Evolutionary conservation across 1,140 invertebrate species (phyloP).

Genomic region (Brachionus rubens): DNA sequence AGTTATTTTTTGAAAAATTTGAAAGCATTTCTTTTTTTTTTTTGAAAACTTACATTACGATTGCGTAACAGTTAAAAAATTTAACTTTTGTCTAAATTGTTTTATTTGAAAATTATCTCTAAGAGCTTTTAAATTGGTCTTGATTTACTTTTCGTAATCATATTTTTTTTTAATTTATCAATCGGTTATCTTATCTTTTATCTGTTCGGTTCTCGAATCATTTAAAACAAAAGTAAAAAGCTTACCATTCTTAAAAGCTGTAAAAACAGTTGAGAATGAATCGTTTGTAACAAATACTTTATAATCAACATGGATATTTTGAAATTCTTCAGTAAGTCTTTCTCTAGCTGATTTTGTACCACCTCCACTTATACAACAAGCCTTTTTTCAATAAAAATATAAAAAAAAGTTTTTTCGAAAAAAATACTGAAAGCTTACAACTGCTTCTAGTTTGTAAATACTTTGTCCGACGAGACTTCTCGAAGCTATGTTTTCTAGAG

Average conservation of each 20-base stretch:
- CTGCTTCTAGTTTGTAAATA: slow-evolving; percentile 13
- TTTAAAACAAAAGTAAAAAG: too few relatives aligned
- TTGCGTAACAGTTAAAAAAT: too few relatives aligned
- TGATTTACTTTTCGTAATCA: too few relatives aligned
- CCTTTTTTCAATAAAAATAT: neutral
- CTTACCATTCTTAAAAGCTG: slow-evolving; percentile 37
- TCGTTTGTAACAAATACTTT: slow-evolving; percentile 38
- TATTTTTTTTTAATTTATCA: too few relatives aligned
- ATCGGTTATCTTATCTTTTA: too few relatives aligned
- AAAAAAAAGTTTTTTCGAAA: neutral
- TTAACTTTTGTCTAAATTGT: too few relatives aligned
- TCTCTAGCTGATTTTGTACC: slow-evolving; percentile 18
- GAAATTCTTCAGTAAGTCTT: neutral
- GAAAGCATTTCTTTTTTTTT: too few relatives aligned
- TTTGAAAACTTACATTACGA: too few relatives aligned
- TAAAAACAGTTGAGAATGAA: slow-evolving; percentile 17
- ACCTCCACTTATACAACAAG: slow-evolving; percentile 34
- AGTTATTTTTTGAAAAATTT: too few relatives aligned
- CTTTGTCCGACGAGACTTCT: neutral
- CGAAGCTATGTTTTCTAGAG: neutral
- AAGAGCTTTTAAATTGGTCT: too few relatives aligned
- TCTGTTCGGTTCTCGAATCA: too few relatives aligned
- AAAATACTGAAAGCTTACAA: neutral
- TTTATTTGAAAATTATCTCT: too few relatives aligned
- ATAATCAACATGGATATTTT: neutral